Base-by-base conservation (phyloP, 1,140 invertebrate genomes). In the Leptinotarsa lineolata region DNA sequence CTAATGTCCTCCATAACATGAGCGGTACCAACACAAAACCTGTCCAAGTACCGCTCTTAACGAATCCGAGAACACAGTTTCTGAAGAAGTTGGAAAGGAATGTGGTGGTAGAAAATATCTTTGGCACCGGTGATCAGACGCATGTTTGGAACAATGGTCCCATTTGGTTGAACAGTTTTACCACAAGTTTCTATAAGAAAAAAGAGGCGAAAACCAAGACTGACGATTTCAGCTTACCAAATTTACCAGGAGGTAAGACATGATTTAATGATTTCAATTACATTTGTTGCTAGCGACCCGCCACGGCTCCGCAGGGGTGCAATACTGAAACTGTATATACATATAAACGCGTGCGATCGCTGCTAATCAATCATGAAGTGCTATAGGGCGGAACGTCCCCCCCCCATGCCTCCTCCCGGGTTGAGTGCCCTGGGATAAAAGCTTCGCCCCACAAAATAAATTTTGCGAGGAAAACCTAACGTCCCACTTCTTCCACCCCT, bases 151-250 rank as follows among this genome's bases (percentile, higher is more conserved):
- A 61, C 30, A 67, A 69, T 48, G 59, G 70, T 16, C 78, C 76
- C 2, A 68, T 68, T 63, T 80, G 76, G 76, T 24, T 77, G 11
- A 77, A 74, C 39, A 75, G 74, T 46, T 78, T 76, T 21, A 70
- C 60, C 18, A 68, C 54, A 39, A 46, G 12, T 24, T 30, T 39
- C 4, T 18, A 30, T 1, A 79, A 69, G 44, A 80, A 78, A 44
- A 78, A 76, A 63, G 73, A 79, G 22, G 13, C 39, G 58, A 81
- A 75, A 24, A 77, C 68, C 20, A 79, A 77, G 39, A 79, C 76
- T 48, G 83, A 86, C 70, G 85, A 86, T 72, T 86, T 87, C 73
- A 85, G 81, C 13, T 80, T 88, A 59, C 86, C 86, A 13, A 85
- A 86, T 75, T 79, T 87, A 64, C 86, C 86, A 39, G 86, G 86